Evolutionary conservation across 2,888 invertebrate species (phyloP).

Genomic region (Caenorhabditis panamensis): DNA sequence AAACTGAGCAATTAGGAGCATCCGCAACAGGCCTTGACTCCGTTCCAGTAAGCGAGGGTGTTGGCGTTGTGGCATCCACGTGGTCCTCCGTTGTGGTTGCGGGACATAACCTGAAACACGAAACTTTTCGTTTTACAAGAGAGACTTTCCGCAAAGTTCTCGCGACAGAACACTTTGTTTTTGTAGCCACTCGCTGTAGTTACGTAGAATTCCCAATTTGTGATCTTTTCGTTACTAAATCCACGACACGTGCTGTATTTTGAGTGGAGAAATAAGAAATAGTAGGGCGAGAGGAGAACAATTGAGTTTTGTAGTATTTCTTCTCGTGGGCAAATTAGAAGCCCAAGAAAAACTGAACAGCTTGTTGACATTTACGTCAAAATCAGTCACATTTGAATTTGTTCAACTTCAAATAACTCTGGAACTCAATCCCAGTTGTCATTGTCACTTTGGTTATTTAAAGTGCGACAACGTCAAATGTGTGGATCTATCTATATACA

Average conservation of each 20-base stretch:
- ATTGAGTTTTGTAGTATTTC: slow-evolving; percentile 38
- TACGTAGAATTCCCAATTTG: slow-evolving; percentile 30
- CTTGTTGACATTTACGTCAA: not conserved
- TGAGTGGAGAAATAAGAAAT: too few species aligned
- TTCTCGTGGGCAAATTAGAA: slow-evolving; percentile 1
- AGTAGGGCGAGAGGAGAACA: slow-evolving; percentile 13
- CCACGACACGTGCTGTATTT: too few species aligned
- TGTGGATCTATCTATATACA: not conserved
- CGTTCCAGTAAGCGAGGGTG: slow-evolving; percentile 76
- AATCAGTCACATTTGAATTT: not conserved
- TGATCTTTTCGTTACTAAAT: slow-evolving; percentile 19
- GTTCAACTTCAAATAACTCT: not conserved
- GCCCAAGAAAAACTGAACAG: not conserved
- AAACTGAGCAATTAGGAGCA: slow-evolving; percentile 64
- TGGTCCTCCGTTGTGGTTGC: slow-evolving; percentile 77
- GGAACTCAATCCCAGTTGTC: not conserved
- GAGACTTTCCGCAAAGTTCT: slow-evolving; percentile 1
- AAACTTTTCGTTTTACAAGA: not conserved
- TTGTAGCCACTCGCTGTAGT: slow-evolving; percentile 27
- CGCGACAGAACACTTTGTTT: slow-evolving; percentile 12
- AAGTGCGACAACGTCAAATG: not conserved
- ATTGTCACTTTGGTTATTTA: not conserved
- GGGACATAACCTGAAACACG: slow-evolving; percentile 62
- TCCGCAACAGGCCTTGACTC: slow-evolving; percentile 69
- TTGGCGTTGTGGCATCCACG: slow-evolving; percentile 72